Base-by-base conservation (phyloP, 2,888 invertebrate genomes). In the Pammene aurita region DNA sequence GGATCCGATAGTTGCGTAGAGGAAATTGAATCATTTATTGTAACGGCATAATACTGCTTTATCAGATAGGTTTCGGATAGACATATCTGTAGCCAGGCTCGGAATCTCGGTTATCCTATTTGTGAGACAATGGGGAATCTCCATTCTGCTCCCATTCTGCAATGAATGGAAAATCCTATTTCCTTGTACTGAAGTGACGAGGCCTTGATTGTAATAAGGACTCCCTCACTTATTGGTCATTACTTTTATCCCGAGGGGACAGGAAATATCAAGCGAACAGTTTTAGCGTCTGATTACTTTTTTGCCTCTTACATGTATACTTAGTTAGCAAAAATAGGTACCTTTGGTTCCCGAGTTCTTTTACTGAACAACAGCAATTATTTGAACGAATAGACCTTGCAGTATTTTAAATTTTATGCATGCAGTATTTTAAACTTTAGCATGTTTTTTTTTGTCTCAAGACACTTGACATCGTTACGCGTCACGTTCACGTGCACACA, bases 11-110 rank as follows among this genome's bases (percentile, higher is more conserved):
- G 87, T 90, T 89, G 87, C 86, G 88, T 89, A 86, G 83, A 88
- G 89, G 87, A 89, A 91, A 92, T 92, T 90, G 90, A 90, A 92
- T 92, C 92, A 90, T 89, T 91, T 91, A 90, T 90, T 90, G 90
- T 89, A 89, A 90, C 82, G 83, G 85, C 78, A 84, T 86, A 86
- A 88, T 88, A 87, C 86, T 85, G 86, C 83, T 89, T 88, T 88
- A 88, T 90, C 87, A 86, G 88, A 90, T 89, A 85, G 85, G 83
- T 88, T 89, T 88, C 79, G 79, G 72, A 72, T 73, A 67, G 71
- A 71, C 67, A 70, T 65, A 67, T 70, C 71, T 63, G 68, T 58
- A 57, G 70, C 56, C 26, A 57, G 42, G 46, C 48, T 42, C 13
- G 18, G 50, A 54, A 67, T 57, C 68, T 58, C 62, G 69, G 69